Percentiles rank a stretch among this genome's conserved stretches.
These are phyloP conservation scores for Pygocentrus nattereri DNA, from an alignment of 2,797 vertebrate species.

Conservation along the genomic window DNA sequence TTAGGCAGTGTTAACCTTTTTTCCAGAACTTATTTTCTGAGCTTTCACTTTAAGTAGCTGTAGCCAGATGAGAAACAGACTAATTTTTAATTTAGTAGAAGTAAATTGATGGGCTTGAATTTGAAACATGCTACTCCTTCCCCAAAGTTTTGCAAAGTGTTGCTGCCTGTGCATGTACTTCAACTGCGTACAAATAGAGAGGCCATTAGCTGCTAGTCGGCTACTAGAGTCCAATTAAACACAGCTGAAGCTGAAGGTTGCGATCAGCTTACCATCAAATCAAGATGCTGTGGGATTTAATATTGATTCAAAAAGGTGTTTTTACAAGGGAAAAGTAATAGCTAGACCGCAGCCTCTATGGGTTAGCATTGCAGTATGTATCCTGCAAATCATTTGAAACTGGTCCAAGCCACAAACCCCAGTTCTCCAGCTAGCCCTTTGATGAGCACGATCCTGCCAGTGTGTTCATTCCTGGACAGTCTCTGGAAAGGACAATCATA, in stretches of 20 bases:
- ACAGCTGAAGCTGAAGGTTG: not conserved
- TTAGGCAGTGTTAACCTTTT: too few relatives aligned
- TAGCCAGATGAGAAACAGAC: too few relatives aligned
- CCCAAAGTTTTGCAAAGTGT: constrained; percentile 11
- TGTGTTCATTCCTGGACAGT: constrained; percentile 34
- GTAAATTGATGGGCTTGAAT: too few relatives aligned
- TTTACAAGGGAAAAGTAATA: constrained; percentile 44
- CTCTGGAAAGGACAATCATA: constrained; percentile 46
- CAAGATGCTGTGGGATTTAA: constrained; percentile 6
- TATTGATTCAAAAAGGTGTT: constrained; percentile 21
- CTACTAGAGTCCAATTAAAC: not conserved
- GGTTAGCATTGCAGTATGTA: constrained; percentile 36
- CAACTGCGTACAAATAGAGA: constrained; percentile 15
- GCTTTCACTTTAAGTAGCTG: too few relatives aligned
- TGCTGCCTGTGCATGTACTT: constrained; percentile 19
- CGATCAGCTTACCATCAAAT: constrained; percentile 23
- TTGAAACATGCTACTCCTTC: not conserved
- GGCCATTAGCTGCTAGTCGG: not conserved
- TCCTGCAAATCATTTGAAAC: constrained; percentile 47
- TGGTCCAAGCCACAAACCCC: constrained; percentile 45
- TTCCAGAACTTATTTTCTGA: too few relatives aligned
- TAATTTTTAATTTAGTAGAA: too few relatives aligned
- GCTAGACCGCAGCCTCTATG: constrained; percentile 40
- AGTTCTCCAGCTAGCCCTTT: constrained; percentile 37
- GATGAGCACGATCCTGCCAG: constrained; percentile 36